Evolutionary conservation across 2,888 invertebrate genomes (phyloP), one percentile per base, ranked within the genome.

Genomic region (Plebejus anna): DNA sequence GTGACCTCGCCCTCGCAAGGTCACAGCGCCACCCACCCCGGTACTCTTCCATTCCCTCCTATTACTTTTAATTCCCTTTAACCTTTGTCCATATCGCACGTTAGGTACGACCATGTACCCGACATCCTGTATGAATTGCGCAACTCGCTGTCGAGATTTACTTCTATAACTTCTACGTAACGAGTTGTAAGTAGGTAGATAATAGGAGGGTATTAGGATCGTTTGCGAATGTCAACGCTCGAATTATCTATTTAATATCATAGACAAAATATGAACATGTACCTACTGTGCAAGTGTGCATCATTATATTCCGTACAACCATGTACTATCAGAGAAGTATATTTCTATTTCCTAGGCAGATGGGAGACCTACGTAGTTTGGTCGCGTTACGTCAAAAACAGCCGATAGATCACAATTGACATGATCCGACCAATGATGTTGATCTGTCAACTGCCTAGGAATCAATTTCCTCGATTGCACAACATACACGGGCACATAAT

Each of bases 1-100:
- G 83, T 87, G 91, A 90, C 91, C 91, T 92, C 91, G 91, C 88
- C 87, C 88, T 86, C 83, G 80, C 92, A 92, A 92, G 92, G 92
- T 91, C 90, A 86, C 83, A 82, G 86, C 87, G 86, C 85, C 84
- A 83, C 86, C 85, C 85, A 84, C 84, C 85, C 83, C 85, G 83
- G 87, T 88, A 88, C 85, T 88, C 86, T 89, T 89, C 89, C 87
- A 88, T 87, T 85, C 87, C 85, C 77, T 76, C 75, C 76, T 73
- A 77, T 76, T 77, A 77, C 70, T 75, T 73, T 51, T 76, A 75
- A 76, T 77, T 77, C 76, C 71, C 73, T 76, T 71, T 75, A 66
- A 70, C 75, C 51, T 75, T 70, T 75, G 73, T 75, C 51, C 66
- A 70, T 76, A 66, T 36, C 28, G 36, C 32, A 9, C 61, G 32